A percentile compares a stretch with the other conserved stretches of the same genome.
phyloP scores from a whole-genome alignment of 2,888 invertebrate genomes.

The Masnerella sp. region DNA sequence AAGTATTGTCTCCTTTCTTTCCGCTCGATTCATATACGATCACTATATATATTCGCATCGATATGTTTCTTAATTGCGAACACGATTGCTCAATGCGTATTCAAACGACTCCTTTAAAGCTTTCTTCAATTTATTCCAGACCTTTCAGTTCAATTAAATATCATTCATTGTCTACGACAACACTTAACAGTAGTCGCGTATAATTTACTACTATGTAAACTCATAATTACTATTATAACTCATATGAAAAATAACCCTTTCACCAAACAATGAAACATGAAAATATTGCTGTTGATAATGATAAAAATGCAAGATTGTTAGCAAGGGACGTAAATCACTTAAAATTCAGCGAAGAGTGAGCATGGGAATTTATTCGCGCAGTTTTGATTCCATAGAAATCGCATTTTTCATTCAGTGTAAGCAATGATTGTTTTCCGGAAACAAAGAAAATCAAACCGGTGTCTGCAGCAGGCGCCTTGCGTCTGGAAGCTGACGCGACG shows the following conservation, averaged over 20 bases:
- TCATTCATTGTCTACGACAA: too few species aligned
- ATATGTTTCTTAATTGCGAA: conserved; percentile 55
- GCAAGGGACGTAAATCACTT: too few species aligned
- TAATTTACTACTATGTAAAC: too few species aligned
- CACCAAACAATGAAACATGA: too few species aligned
- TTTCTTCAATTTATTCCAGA: conserved; percentile 18
- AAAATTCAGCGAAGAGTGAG: too few species aligned
- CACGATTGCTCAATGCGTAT: conserved; percentile 22
- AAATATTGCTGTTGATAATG: too few species aligned
- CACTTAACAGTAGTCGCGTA: too few species aligned
- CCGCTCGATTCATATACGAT: conserved; percentile 42
- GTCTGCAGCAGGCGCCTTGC: conserved; percentile 51
- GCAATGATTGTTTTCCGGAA: conserved; percentile 57
- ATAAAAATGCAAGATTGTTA: too few species aligned
- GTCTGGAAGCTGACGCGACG: conserved; percentile 57
- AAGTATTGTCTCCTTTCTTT: conserved; percentile 51
- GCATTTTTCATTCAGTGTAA: conserved; percentile 48
- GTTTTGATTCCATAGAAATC: conserved; percentile 33
- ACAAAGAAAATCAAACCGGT: conserved; percentile 51
- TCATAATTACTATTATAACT: too few species aligned
- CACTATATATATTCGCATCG: conserved; percentile 57
- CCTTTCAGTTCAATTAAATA: neutral
- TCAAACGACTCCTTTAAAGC: conserved; percentile 12
- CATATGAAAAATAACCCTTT: too few species aligned
- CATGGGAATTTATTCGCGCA: conserved; percentile 1